Base-by-base conservation (phyloP, 2,797 vertebrate genomes). In the Hozukius guyotensis region DNA sequence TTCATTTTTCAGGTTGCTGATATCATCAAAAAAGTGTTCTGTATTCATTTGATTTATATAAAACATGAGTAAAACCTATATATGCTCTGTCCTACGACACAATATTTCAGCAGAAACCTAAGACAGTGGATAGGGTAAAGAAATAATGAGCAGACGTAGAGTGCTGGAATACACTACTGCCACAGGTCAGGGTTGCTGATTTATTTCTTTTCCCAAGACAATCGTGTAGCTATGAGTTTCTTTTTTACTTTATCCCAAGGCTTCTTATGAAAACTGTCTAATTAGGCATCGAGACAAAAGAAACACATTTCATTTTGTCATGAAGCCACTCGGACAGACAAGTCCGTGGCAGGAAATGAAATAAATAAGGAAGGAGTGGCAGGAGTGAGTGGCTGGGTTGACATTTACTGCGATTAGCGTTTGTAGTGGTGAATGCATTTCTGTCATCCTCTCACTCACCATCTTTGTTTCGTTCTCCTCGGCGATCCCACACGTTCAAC, bases 401-500 rank as follows among this genome's bases (percentile, higher is more conserved):
- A 93, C 93, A 95, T 93, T 93, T 92, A 87, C 85, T 77, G 81
- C 90, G 85, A 95, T 94, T 93, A 93, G 84, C 77, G 78, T 91
- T 93, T 87, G 90, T 89, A 83, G 86, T 79, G 73, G 78, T 42
- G 79, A 90, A 89, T 81, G 83, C 89, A 78, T 90, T 87, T 86
- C 87, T 92, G 86, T 93, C 89, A 84, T 77, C 74, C 68, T 63
- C 59, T 80, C 74, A 72, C 77, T 88, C 80, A 60, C 73, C 24
- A 72, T 82, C 42, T 75, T 83, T 70, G 72, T 63, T 71, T 78
- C 25, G 24, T 73, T 29, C 42, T 78, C 13, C 68, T 75, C 34
- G 4, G 2, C 8, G 6, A 75, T 69, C 34, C 74, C 60, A 87
- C 76, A 61, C 25, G 36, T 63, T 79, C 60, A 72, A 49, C 49